Percentiles rank a stretch among this genome's conserved stretches.
These are phyloP conservation scores for Gnathonemus longibarbis DNA, from an alignment of 2,113 vertebrate species.

Conservation along the genomic window DNA sequence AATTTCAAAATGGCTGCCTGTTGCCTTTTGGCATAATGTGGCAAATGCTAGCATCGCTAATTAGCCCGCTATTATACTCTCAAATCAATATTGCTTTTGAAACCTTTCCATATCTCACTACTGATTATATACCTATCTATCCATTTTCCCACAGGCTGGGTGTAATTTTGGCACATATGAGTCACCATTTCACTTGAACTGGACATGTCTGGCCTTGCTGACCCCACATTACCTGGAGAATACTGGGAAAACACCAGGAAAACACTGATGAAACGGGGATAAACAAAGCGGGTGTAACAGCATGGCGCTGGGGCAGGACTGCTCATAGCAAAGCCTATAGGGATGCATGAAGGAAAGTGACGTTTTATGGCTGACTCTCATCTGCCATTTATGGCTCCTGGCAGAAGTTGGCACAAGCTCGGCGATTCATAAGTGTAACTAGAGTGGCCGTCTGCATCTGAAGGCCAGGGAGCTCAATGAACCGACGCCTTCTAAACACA, in stretches of 20 bases:
- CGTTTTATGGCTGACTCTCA: constrained; percentile 31
- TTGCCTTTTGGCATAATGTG: background rate
- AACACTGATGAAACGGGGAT: background rate
- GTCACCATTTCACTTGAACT: background rate
- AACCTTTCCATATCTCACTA: background rate
- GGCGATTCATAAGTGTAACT: constrained; percentile 41
- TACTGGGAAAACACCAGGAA: background rate
- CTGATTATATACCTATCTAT: background rate
- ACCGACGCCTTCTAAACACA: constrained; percentile 25
- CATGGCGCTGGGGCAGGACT: background rate
- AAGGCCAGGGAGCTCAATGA: constrained; percentile 27
- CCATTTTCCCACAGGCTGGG: background rate
- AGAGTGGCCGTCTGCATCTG: constrained; percentile 35
- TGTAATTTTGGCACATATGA: background rate
- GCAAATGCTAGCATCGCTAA: background rate
- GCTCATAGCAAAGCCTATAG: background rate
- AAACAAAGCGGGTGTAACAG: background rate
- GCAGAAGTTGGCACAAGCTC: constrained; percentile 40
- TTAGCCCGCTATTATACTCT: background rate
- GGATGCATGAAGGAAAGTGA: background rate
- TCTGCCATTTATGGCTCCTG: constrained; percentile 70
- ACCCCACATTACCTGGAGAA: background rate
- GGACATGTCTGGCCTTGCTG: background rate
- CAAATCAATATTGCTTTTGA: background rate
- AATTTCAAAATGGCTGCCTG: background rate